Base-by-base conservation (phyloP, 2,888 invertebrate species). In the Helicoverpa assulta region DNA sequence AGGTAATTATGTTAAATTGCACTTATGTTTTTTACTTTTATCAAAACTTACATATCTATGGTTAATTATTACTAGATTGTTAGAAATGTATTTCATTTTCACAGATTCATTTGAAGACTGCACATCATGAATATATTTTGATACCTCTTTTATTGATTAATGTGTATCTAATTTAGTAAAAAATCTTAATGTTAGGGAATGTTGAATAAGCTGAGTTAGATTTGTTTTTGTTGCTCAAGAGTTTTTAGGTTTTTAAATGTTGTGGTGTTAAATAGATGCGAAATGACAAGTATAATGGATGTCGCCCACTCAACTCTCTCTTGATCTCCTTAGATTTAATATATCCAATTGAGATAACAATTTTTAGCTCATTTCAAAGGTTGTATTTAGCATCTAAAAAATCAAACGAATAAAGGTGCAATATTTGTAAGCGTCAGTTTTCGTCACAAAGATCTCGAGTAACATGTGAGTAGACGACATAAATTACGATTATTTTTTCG, bases 111-210 rank as follows among this genome's bases (percentile, higher is more conserved):
- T 76, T 90, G 75, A 92, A 93, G 93, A 93, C 91, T 93, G 93
- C 93, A 92, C 92, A 78, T 88, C 86, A 88, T 90, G 85, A 90
- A 92, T 91, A 92, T 90, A 91, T 90, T 92, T 89, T 92, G 88
- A 89, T 91, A 90, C 83, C 89, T 82, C 83, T 85, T 86, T 76
- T 86, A 86, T 82, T 81, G 80, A 85, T 81, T 84, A 83, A 82
- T 80, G 80, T 83, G 67, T 70, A 61, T 79, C 73, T 79, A 78
- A 75, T 83, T 86, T 83, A 84, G 76, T 86, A 16, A 85, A 43
- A 43, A 7, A 83, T 67, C 65, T 82, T 86, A 85, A 84, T 76
- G 80, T 62, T 84, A 87, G 83, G 86, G 86, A 82, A 74, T 66
- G 76, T 84, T 83, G 82, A 76, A 71, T 75, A 80, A 84, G 81